Evolutionary conservation across 2,113 vertebrate genomes (phyloP), one percentile per base, ranked within the genome.

Genomic region (Lates calcarifer): DNA sequence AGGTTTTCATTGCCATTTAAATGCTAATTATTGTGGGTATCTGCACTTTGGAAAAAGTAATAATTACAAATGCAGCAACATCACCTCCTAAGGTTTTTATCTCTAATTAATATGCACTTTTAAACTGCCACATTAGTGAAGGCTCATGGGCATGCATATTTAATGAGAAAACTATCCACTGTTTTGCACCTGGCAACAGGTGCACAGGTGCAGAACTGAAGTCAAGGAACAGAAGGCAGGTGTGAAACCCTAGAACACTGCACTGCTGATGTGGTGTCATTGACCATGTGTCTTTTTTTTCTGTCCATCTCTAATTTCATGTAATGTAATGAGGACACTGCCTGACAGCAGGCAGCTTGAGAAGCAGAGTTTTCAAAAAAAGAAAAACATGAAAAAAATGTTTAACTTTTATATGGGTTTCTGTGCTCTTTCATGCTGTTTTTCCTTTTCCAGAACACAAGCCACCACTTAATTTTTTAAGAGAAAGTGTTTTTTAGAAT

Each of bases 181-280:
- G 37, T 70, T 91, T 87, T 76, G 89, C 89, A 92, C 84, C 84
- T 90, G 81, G 86, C 85, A 89, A 93, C 92, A 94, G 94, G 91
- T 95, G 94, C 77, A 68, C 39, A 72, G 87, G 87, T 89, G 76
- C 85, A 58, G 66, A 51, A 64, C 45, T 43, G 12, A 60, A 82
- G 85, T 81, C 75, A 33, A 65, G 58, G 81, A 69, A 55, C 92
- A 93, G 87, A 89, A 81, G 91, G 91, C 24, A 31, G 79, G 81
- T 90, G 87, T 78, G 91, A 84, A 95, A 94, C 92, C 57, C 33
- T 66, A 94, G 82, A 83, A 81, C 11, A 10, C 29, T 68, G 81
- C n/a, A 71, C 84, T 82, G 74, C 45, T 78, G 67, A 69, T 68
- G 58, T 20, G 77, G 82, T 89, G 87, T 86, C 76, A 41, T 22